phyloP scores from a whole-genome alignment of 2,888 invertebrate species.

The Hypercompe scribonia region DNA sequence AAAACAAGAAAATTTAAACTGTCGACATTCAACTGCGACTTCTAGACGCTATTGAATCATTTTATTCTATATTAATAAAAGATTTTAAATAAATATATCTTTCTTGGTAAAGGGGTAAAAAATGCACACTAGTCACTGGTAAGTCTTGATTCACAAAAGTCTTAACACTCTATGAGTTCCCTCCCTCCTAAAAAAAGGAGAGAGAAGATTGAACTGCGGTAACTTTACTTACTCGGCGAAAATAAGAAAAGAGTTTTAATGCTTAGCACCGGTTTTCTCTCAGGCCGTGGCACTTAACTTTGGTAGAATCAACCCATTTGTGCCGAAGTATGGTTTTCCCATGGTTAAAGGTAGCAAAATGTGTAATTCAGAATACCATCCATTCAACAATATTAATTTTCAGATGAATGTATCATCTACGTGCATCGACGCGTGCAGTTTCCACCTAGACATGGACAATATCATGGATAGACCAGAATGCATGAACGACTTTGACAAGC shows the following conservation, averaged over 20 bases:
- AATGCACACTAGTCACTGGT: too few relatives aligned
- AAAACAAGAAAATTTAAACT: too few relatives aligned
- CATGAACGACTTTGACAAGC: conserved; percentile 93
- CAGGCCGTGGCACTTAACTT: background rate
- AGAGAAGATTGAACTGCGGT: too few relatives aligned
- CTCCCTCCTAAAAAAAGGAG: background rate
- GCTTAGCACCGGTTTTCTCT: background rate
- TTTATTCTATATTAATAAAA: too few relatives aligned
- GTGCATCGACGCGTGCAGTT: conserved; percentile 94
- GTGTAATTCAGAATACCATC: background rate
- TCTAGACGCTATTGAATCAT: too few relatives aligned
- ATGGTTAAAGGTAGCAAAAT: background rate
- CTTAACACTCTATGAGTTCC: too few relatives aligned
- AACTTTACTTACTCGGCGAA: too few relatives aligned
- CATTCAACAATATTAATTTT: background rate
- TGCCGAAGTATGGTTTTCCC: background rate
- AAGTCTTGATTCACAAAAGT: too few relatives aligned
- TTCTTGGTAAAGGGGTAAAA: too few relatives aligned
- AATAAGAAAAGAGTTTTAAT: too few relatives aligned
- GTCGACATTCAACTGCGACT: too few relatives aligned
- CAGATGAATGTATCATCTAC: conserved; percentile 90
- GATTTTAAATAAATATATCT: too few relatives aligned
- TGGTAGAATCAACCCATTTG: background rate
- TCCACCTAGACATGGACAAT: conserved; percentile 93
- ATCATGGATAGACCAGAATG: conserved; percentile 93